phyloP scores from a whole-genome alignment of 2,888 invertebrate genomes.

The Phyto melanocephala region DNA sequence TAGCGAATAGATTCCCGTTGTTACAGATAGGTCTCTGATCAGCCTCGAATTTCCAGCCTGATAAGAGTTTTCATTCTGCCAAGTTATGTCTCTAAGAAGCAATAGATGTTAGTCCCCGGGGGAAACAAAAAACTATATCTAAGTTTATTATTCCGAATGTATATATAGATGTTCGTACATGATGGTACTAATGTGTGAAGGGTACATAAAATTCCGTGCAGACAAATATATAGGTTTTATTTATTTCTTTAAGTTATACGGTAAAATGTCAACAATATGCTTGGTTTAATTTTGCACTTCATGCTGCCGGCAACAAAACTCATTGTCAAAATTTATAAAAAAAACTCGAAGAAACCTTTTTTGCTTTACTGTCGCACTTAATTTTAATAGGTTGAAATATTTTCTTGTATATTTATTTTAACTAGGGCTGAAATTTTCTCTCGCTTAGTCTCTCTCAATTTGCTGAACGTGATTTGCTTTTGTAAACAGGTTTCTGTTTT shows the following conservation, averaged over 20 bases:
- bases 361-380: not conserved
- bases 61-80: no score
- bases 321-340: slow-evolving; percentile 47
- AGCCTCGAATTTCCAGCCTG: no score
- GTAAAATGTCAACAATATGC: slow-evolving; percentile 58
- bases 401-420: not conserved
- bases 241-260: not conserved
- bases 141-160: no score
- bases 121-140: no score
- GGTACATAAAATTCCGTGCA: no score
- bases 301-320: slow-evolving; percentile 62
- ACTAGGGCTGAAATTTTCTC: not conserved
- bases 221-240: no score
- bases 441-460: not conserved
- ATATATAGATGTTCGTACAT: no score
- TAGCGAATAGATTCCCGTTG: no score
- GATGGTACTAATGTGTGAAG: no score
- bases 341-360: not conserved
- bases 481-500: not conserved
- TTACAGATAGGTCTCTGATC: no score
- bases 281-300: slow-evolving; percentile 56
- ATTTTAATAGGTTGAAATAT: not conserved
- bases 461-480: not conserved
- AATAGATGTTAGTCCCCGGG: no score
- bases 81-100: no score